phyloP scores from a whole-genome alignment of 2,113 vertebrate species.

The Pterocles orientalis region DNA sequence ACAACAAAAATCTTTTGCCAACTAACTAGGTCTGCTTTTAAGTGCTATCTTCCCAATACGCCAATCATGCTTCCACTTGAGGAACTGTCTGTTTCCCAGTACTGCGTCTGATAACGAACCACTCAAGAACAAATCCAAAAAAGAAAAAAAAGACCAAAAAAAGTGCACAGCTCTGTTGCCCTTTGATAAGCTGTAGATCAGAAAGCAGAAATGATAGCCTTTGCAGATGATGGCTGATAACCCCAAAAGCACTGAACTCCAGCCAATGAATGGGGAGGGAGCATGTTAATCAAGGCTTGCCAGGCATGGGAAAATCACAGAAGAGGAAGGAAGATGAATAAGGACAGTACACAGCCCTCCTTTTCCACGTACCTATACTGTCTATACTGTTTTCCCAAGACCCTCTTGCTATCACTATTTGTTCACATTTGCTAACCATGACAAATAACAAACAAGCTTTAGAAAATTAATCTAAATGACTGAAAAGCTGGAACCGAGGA shows the following conservation, averaged over 20 bases:
- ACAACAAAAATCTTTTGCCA: not conserved
- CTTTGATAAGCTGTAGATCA: not conserved
- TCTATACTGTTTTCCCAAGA: not conserved
- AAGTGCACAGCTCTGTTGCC: not conserved
- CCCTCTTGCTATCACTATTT: not conserved
- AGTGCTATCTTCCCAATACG: not conserved
- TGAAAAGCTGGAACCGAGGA: not conserved
- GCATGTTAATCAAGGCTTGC: not conserved
- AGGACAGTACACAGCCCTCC: not conserved
- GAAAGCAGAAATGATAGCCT: not conserved
- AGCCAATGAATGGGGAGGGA: not conserved
- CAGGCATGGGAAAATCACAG: not conserved
- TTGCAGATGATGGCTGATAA: not conserved
- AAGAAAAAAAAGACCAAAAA: not conserved
- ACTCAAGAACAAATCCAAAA: not conserved
- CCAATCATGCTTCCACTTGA: not conserved
- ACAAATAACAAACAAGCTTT: not conserved
- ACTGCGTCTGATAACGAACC: not conserved
- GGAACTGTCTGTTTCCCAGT: not conserved
- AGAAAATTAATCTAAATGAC: not conserved
- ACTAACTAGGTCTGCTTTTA: not conserved
- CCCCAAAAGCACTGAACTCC: not conserved
- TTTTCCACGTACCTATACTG: not conserved
- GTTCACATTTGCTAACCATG: not conserved
- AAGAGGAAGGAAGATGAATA: slow-evolving; percentile 17